Conservation (phyloP, 2,797 vertebrate species). For the Molossus alvarezi region DNA sequence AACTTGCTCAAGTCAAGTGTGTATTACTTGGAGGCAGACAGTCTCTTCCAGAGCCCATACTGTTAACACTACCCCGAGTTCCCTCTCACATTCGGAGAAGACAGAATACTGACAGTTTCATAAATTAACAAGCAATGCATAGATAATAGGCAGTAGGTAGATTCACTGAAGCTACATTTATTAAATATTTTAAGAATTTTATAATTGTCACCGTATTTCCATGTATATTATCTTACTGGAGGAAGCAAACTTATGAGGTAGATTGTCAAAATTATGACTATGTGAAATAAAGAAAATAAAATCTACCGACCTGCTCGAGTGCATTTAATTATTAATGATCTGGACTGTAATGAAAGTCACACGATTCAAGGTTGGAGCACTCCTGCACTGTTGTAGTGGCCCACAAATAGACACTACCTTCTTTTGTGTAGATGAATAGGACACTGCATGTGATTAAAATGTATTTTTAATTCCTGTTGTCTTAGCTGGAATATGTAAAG, state of each 20-base stretch:
- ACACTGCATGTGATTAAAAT: not conserved
- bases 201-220: not conserved
- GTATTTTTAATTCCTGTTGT: not conserved
- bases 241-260: not conserved
- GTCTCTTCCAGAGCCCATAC: not conserved
- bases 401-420: not conserved
- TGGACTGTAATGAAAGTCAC: not conserved
- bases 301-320: not conserved
- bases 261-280: not conserved
- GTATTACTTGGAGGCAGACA: not conserved
- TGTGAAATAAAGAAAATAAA: not conserved
- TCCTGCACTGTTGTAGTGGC: no score
- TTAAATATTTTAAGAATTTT: not conserved
- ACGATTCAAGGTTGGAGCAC: not conserved
- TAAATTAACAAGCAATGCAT: not conserved
- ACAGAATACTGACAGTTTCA: not conserved
- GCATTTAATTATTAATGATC: not conserved
- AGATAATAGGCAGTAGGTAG: not conserved
- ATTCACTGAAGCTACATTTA: not conserved
- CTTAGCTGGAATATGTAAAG: slow-evolving; percentile 11
- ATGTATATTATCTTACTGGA: not conserved
- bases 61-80: not conserved
- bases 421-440: not conserved
- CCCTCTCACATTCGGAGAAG: not conserved
- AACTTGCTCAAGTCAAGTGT: not conserved